phyloP scores from a whole-genome alignment of 2,797 vertebrate genomes.

The Pempheris klunzingeri region DNA sequence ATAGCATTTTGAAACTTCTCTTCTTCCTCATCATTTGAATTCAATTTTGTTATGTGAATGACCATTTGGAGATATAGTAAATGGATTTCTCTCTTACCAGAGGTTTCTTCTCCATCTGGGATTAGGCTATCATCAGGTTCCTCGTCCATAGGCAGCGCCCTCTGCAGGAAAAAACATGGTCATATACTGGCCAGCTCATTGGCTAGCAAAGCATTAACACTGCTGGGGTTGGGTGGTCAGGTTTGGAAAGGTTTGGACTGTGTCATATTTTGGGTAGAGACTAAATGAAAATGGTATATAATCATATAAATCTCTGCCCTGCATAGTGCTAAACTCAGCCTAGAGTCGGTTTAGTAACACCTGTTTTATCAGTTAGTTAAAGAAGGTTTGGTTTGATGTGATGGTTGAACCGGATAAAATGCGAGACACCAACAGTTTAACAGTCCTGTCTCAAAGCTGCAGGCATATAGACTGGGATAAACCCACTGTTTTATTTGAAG shows the following conservation, averaged over 20 bases:
- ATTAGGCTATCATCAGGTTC: conserved; percentile 55
- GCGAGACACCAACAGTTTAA: background rate
- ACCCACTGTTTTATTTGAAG: background rate
- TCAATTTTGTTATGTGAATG: background rate
- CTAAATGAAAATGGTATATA: background rate
- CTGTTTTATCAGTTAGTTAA: background rate
- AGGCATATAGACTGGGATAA: background rate
- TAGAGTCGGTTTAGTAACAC: background rate
- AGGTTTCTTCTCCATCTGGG: conserved; percentile 40
- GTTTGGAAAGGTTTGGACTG: conserved; percentile 7
- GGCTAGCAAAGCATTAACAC: conserved; percentile 18
- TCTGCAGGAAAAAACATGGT: conserved; percentile 70
- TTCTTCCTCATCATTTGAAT: background rate
- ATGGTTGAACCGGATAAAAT: background rate
- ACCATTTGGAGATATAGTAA: background rate
- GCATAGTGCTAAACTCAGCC: background rate
- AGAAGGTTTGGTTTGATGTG: background rate
- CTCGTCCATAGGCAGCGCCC: conserved; percentile 62
- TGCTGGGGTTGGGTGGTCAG: conserved; percentile 4
- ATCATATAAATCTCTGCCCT: background rate
- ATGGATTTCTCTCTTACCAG: conserved; percentile 67
- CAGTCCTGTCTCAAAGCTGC: background rate
- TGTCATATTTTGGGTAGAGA: conserved; percentile 8
- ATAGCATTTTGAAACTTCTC: background rate
- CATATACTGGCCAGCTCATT: conserved; percentile 3